These are phyloP conservation scores for Coptodon rendalli DNA, from an alignment of 2,113 vertebrate species.

Conservation along the genomic window DNA sequence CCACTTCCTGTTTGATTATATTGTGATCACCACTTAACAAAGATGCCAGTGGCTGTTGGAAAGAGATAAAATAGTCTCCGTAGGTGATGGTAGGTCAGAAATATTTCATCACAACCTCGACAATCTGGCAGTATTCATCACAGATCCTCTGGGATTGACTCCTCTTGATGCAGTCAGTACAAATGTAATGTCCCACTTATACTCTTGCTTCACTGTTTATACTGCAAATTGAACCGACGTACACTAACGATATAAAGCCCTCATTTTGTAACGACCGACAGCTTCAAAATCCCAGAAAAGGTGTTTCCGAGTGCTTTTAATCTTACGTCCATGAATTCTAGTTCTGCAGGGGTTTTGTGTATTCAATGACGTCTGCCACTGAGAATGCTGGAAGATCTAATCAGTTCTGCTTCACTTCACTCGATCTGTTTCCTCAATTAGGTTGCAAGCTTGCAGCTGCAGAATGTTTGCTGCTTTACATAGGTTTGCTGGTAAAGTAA, in stretches of 20 bases:
- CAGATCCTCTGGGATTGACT: not conserved
- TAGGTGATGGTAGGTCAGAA: not conserved
- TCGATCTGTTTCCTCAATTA: conserved; percentile 46
- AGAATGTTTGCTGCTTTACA: conserved; percentile 29
- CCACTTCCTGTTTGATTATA: not conserved
- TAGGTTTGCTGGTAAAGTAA: conserved; percentile 21
- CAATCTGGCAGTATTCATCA: not conserved
- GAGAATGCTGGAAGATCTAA: conserved; percentile 47
- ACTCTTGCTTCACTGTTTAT: not conserved
- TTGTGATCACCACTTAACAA: not conserved
- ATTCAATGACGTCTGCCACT: conserved; percentile 22
- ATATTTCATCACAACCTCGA: not conserved
- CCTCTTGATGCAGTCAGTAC: not conserved
- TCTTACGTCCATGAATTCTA: not conserved
- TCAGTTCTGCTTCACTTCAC: conserved; percentile 54
- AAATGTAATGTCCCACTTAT: not conserved
- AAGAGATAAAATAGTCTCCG: not conserved
- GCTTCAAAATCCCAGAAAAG: not conserved
- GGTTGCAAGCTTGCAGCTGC: conserved; percentile 34
- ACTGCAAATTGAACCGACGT: not conserved
- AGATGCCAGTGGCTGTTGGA: not conserved
- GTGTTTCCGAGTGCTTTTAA: not conserved
- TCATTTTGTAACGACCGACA: not conserved
- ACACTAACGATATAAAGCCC: not conserved
- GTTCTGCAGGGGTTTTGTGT: conserved; percentile 14